Evolutionary conservation across 30 jellyfish, hydroid and myxozoan genomes (phyloP), one percentile per base, ranked within the genome.

Genomic region (Hydractinia echinata): DNA sequence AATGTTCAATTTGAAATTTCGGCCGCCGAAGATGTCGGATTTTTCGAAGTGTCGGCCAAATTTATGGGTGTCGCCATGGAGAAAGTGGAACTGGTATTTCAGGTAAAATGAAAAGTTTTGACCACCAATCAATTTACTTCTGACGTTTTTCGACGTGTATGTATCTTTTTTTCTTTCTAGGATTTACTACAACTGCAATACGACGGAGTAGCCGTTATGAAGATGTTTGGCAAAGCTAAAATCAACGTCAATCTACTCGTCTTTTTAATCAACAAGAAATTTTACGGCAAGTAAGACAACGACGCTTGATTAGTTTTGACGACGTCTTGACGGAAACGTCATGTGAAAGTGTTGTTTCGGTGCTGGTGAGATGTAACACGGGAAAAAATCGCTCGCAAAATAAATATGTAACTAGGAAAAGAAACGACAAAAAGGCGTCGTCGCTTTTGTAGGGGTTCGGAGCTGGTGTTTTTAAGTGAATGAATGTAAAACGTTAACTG

Each of bases 21-120:
- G 72, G 89, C 95, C 30, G 88, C 94, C 15, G 98, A 87, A 6
- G 95, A 86, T 67, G 95, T 86, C 72, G 98, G 98, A 49, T 82
- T 84, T 4, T 92, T 92, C 81, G 93, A 82, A 39, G 98, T 92
- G 11, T 92, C 98, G 16, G 98, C 96, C 5, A 76, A 77, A 79
- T 92, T 86, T 66, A 86, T 92, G 98, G 98, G 98, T 69, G 95
- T 92, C 62, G 84, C 96, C 81, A 86, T 92, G 96, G 98, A 92
- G 68, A 92, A 87, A 86, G 98, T 92, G 16, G 96, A 92, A 58
- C 89, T 92, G 51, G 98, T 92, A 39, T 92, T 92, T 85, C 98
- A 92, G 95, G 98, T 92, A 79, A 54, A 81, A 8, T 53, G 51
- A n/a, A 64, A 58, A 64, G 74, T 0, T 7, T 64, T 64, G 19